phyloP scores from a whole-genome alignment of 2,113 vertebrate species.

The Catharus minimus region DNA sequence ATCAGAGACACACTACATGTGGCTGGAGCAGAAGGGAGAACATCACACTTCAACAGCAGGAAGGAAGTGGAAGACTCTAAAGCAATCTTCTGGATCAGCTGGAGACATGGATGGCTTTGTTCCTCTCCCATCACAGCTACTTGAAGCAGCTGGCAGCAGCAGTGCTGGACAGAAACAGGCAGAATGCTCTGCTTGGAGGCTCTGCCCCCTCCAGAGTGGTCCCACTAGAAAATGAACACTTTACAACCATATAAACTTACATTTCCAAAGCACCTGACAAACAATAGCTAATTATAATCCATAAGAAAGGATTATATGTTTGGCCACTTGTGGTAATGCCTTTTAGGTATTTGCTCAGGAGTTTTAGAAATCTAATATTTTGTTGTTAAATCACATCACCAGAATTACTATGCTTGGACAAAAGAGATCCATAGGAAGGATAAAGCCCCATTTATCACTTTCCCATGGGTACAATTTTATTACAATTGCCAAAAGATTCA shows the following conservation, averaged over 20 bases:
- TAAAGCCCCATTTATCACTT: not conserved
- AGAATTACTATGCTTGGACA: not conserved
- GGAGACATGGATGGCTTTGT: not conserved
- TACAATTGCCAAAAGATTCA: not conserved
- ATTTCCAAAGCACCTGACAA: not conserved
- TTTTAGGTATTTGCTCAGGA: not conserved
- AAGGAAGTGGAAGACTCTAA: not conserved
- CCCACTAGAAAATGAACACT: not conserved
- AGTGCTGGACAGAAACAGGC: fast-evolving
- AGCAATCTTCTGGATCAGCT: not conserved
- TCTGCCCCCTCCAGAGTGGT: not conserved
- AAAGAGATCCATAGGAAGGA: not conserved
- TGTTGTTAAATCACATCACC: not conserved
- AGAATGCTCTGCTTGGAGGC: not conserved
- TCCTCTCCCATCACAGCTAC: not conserved
- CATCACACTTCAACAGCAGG: fast-evolving
- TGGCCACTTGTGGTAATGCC: not conserved
- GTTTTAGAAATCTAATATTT: not conserved
- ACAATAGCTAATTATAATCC: slow-evolving; percentile 3
- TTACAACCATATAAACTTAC: not conserved
- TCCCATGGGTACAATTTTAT: not conserved
- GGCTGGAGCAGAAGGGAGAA: not conserved
- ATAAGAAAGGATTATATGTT: not conserved
- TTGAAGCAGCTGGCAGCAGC: not conserved
- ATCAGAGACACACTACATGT: not conserved